phyloP scores from a whole-genome alignment of 1,140 invertebrate genomes.

The Anagrus nilaparvatae region DNA sequence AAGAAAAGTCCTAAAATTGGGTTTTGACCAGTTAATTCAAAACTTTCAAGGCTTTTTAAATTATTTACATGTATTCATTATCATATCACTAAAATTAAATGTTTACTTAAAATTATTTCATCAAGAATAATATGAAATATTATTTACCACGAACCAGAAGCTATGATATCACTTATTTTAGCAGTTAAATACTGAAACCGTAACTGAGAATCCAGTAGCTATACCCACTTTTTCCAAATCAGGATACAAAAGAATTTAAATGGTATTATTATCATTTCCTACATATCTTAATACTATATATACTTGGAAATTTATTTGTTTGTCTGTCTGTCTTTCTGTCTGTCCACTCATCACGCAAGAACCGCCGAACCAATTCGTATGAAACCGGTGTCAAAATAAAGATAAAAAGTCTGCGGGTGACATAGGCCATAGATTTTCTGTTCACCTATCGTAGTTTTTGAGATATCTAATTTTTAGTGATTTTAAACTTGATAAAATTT shows the following conservation, averaged over 20 bases:
- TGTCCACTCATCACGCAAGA: no score
- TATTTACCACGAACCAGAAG: constrained; percentile 51
- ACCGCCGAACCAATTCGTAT: no score
- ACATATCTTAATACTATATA: no score
- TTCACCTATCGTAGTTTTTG: no score
- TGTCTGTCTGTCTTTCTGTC: no score
- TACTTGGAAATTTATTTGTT: no score
- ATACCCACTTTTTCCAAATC: constrained; percentile 75
- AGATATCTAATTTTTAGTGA: no score
- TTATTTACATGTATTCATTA: constrained; percentile 68
- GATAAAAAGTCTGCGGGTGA: no score
- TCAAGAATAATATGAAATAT: constrained; percentile 11
- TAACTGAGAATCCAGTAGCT: constrained; percentile 74
- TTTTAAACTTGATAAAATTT: no score
- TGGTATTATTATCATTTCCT: constrained; percentile 73
- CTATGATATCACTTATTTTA: constrained; percentile 46
- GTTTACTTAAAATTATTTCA: constrained; percentile 7
- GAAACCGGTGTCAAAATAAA: no score
- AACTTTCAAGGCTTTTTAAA: constrained; percentile 42
- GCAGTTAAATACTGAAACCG: constrained; percentile 66
- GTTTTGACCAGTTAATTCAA: constrained; percentile 60
- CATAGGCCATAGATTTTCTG: no score
- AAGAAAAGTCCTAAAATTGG: constrained; percentile 78
- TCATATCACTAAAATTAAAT: constrained; percentile 68
- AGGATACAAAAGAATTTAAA: constrained; percentile 74